These are phyloP conservation scores for Eupsittula cactorum DNA, from an alignment of 2,113 vertebrate species.

Conservation along the genomic window DNA sequence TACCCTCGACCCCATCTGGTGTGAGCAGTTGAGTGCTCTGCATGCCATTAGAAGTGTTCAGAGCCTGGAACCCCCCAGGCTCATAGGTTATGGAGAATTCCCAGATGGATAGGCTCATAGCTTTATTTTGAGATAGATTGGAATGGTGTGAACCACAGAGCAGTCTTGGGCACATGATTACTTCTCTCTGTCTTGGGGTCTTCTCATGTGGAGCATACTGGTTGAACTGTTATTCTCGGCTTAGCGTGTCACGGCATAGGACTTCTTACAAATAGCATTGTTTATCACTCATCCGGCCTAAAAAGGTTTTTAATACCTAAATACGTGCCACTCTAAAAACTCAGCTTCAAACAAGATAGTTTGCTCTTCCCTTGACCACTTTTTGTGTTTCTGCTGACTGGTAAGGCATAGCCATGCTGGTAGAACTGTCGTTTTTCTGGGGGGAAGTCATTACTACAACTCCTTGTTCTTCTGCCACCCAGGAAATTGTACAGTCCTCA, in stretches of 20 bases:
- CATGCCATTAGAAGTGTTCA: neutral
- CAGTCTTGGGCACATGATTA: neutral
- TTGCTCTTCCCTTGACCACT: neutral
- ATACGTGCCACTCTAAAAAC: rapidly evolving
- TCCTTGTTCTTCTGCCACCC: neutral
- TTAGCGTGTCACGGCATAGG: neutral
- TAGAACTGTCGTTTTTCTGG: rapidly evolving
- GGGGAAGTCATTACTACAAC: rapidly evolving
- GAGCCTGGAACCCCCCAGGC: neutral
- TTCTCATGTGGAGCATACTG: neutral
- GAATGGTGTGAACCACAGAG: neutral
- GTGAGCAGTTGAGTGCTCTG: neutral
- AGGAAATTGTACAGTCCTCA: neutral
- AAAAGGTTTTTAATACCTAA: neutral
- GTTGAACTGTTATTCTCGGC: neutral
- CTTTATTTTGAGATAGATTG: neutral
- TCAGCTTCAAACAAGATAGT: neutral
- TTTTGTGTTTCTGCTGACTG: neutral
- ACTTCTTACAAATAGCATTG: neutral
- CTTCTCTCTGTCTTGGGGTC: neutral
- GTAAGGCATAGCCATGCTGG: neutral
- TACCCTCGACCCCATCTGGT: neutral
- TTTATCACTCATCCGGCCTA: neutral
- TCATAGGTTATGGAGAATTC: neutral
- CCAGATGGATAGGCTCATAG: neutral